Evolutionary conservation across 2,113 vertebrate genomes (phyloP).

Genomic region (Sphaerodactylus townsendi): DNA sequence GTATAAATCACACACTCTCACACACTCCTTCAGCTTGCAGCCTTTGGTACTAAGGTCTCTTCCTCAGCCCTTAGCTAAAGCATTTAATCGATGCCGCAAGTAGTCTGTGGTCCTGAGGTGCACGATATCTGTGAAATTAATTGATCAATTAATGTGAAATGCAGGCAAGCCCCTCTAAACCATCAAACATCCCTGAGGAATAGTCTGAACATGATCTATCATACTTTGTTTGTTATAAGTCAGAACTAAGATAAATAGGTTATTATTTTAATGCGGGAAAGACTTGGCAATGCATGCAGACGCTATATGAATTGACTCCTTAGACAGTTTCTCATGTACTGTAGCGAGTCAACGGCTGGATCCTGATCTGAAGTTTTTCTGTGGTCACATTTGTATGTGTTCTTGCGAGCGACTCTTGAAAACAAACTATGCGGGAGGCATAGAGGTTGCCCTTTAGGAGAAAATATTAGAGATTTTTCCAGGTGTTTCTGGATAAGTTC

Average conservation of each 20-base stretch:
- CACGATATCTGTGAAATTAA: background rate
- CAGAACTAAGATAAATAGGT: background rate
- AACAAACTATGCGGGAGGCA: background rate
- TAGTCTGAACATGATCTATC: background rate
- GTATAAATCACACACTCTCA: background rate
- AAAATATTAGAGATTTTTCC: background rate
- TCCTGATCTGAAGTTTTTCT: background rate
- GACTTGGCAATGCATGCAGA: background rate
- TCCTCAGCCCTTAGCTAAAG: background rate
- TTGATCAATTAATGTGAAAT: slow-evolving; percentile 13
- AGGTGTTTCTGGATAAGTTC: background rate
- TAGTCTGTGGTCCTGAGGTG: background rate
- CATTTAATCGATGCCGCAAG: background rate
- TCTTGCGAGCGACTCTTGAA: background rate
- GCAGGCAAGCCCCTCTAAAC: background rate
- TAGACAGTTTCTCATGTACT: background rate
- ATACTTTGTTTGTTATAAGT: background rate
- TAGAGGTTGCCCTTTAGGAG: background rate
- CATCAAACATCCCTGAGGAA: background rate
- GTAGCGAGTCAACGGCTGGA: background rate
- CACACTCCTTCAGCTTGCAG: background rate
- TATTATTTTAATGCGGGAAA: background rate
- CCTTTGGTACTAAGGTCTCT: background rate
- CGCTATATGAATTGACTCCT: background rate
- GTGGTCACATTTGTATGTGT: background rate